A percentile compares a stretch with the other conserved stretches of the same genome.
Evolutionary conservation across 2,113 vertebrate genomes (phyloP).

Genomic region (Macaca nemestrina): DNA sequence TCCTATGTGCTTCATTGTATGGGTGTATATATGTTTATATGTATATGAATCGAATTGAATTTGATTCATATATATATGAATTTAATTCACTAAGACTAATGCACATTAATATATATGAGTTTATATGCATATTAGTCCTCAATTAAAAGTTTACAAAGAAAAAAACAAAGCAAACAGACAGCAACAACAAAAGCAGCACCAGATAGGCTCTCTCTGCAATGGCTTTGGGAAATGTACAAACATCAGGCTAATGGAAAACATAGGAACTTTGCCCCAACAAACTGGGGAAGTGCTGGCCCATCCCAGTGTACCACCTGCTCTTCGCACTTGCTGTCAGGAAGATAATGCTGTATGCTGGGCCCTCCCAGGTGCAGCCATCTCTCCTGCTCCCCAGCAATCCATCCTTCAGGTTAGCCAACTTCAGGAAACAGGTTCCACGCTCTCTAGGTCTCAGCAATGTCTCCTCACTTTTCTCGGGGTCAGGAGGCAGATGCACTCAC

Average conservation of each 20-base stretch:
- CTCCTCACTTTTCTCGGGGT: neutral
- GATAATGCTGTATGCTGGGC: too few species aligned
- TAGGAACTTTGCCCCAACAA: neutral
- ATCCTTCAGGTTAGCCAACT: neutral
- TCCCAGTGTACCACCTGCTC: neutral
- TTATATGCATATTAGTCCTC: neutral
- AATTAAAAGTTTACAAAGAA: neutral
- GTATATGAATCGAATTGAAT: too few species aligned
- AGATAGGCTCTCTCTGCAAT: neutral
- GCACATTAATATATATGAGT: neutral
- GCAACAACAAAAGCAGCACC: neutral
- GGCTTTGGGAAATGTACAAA: neutral
- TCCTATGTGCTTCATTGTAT: neutral
- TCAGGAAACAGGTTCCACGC: neutral
- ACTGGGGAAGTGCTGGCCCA: neutral
- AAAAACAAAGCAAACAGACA: neutral
- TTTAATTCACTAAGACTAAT: too few species aligned
- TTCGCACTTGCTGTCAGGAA: neutral
- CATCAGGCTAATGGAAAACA: neutral
- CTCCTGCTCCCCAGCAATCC: neutral
- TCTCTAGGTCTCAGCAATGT: neutral
- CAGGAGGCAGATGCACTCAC: neutral
- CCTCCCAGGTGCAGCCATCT: neutral
- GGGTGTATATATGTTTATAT: too few species aligned
- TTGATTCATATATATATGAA: too few species aligned